Evolutionary conservation across 64 coral and sea anemone species (phyloP), one percentile per base, ranked within the genome.

Genomic region (Pocillopora damicornis): DNA sequence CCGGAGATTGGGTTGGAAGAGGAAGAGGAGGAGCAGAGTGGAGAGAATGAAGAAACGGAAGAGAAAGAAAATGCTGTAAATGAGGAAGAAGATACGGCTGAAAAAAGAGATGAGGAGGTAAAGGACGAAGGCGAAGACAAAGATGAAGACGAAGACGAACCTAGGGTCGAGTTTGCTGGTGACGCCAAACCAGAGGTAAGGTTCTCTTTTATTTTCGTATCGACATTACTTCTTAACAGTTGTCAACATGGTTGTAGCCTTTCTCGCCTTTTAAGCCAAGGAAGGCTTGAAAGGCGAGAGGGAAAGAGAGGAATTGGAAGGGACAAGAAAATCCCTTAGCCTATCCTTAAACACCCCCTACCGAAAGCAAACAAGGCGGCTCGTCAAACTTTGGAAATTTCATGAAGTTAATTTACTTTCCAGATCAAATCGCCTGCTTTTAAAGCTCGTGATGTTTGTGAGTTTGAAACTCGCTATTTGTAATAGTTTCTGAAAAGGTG

Each of bases 121-220:
- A 58, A 83, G 13, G 81, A 71, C 18, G 63, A 84, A 5, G 35
- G 66, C 23, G 34, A 76, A 62, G 67, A 73, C 69, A 15, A 78
- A 13, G 89, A 91, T 13, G 79, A 90, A 6, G 81, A 42, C 0
- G 89, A 91, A 9, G 89, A 91, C 13, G 89, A 91, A 15, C 89
- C 82, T 1, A 45, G 75, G 35, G 83, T 92, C 0, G 90, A 92
- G 56, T 92, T 92, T 79, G 61, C 90, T 16, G 69, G 63, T 72
- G 81, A 71, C 13, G 51, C 37, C 22, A 85, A 85, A 58, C 66
- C 81, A 35, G 16, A 72, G 65, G 81, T 85, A 71, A 85, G n/a
- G 18, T 25, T 71, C 20, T 20, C 15, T 71, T 20, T 23, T 71
- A 11, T 0, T 71, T 30, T 30, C 30, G n/a, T 23, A n/a, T 71